Base-by-base conservation (phyloP, 2,797 vertebrate genomes). In the Monodelphis domestica region DNA sequence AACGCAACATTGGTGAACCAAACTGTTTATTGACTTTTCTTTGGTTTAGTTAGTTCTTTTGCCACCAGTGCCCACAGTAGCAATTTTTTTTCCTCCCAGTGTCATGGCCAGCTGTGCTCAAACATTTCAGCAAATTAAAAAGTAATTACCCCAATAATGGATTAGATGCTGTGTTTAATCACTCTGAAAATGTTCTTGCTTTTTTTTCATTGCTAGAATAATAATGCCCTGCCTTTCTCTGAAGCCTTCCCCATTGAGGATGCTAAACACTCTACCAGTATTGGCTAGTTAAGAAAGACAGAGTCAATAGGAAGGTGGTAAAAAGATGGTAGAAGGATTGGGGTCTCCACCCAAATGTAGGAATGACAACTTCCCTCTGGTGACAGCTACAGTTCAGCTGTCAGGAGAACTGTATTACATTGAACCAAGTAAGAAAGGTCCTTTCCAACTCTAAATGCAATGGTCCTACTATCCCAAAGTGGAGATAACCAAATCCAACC, bases 81-180 rank as follows among this genome's bases (percentile, higher is more conserved):
- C 51, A 87, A 89, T 89, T 38, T 2, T 57, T 88, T 94, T 89
- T 93, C 38, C 45, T 90, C 12, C 89, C 52, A 89, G 38, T 88
- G 91, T 94, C 92, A 94, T 50, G 89, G 91, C 89, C 94, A 95
- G 92, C 96, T 96, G 94, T 96, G 96, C 51, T 78, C 84, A 91
- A 96, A 95, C 95, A 95, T 95, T 94, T 97, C 90, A 96, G 95
- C 63, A 96, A 97, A 96, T 96, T 97, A 95, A 96, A 96, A 96
- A 95, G 88, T 96, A 95, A 97, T 97, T 96, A 96, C 91, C 87
- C 96, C 95, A 90, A 93, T 95, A 96, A 97, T 96, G 91, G 95
- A 96, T 97, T 95, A 87, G 94, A 93, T 95, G 95, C 89, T 91
- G 55, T 95, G 92, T 93, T 94, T 97, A 97, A 97, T 96, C 96